Evolutionary conservation across 2,113 vertebrate species (phyloP), one percentile per base, ranked within the genome.

Genomic region (Nansenia antarctica): DNA sequence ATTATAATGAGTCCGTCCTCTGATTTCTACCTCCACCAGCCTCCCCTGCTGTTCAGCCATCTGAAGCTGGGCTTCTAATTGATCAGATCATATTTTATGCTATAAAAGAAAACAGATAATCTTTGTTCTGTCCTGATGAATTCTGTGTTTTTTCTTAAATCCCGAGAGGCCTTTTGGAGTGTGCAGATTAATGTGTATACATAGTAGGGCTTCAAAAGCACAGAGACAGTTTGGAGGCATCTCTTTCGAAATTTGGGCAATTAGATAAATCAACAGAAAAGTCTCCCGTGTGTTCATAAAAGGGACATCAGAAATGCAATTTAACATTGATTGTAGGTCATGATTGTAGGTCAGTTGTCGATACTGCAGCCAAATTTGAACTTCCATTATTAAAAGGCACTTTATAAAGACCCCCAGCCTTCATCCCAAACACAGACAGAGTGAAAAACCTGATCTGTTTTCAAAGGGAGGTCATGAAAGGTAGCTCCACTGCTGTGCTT

Each of bases 401-500:
- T 39, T 39, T 39, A 39, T 14, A 39, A 39, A 42, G 37, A 42
- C 15, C 37, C 12, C 15, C 14, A 0, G 37, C 11, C 14, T 42
- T 9, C 15, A 42, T 3, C 37, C 37, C 1, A 3, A 14, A 42
- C 11, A 42, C 37, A 42, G 37, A 42, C 37, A 15, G 14, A 15
- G 37, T 42, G 37, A 42, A 42, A 42, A 14, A 42, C 3, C 14
- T 15, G 3, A 14, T 3, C 1, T 42, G 37, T 14, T 42, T 42
- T 42, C 26, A 30, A 18, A 15, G 24, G 37, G 55, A 58, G 70
- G 55, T 69, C 55, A 66, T 11, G 22, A 18, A 69, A 72, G 65
- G 73, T 69, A 62, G 62, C 45, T 9, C 29, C 37, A 59, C 47
- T 45, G 58, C 68, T 72, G 73, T 9, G 47, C 61, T 69, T 69